Base-by-base conservation (phyloP, 2,888 invertebrate genomes). In the Deilephila elpenor region DNA sequence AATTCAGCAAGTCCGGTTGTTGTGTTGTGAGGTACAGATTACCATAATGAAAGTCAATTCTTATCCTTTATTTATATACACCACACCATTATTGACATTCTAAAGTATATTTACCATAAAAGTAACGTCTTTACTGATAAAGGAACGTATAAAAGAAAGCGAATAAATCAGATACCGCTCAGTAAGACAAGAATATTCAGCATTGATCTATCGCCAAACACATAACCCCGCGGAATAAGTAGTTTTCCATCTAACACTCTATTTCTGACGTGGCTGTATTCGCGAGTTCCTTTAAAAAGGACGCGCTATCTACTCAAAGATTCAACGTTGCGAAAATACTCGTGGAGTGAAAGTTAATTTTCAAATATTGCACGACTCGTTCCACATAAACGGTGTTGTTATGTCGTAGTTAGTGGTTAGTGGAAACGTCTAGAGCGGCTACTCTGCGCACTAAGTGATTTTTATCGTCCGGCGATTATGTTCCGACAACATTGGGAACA, bases 401-500 rank as follows among this genome's bases (percentile, higher is more conserved):
- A 86, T 82, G 79, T 81, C 77, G 81, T 83, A 82, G 83, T 86
- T 84, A 86, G 86, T 82, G 85, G 86, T 90, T 86, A 88, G 87
- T 79, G 87, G 86, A 86, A 86, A 84, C 85, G 83, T 88, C 85
- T 88, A 82, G 82, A 86, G 86, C 80, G 84, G 85, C 86, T 87
- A 86, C 86, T 86, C 84, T 83, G 85, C 85, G 84, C 85, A 79
- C 87, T 91, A 91, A 92, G 89, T 92, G 91, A 92, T 92, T 93
- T 92, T 93, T 93, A 93, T 93, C 87, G 89, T 84, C 86, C 82
- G 78, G 85, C 89, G 90, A 92, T 93, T 91, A 91, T 86, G 86
- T 83, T 84, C 87, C 84, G 84, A 87, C 87, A 88, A 86, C 88
- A 89, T 84, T 84, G 88, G 84, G 88, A 89, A 88, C 88, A 91